These are phyloP conservation scores for Glossosoma conforme DNA, from an alignment of 1,140 invertebrate genomes.

Conservation along the genomic window DNA sequence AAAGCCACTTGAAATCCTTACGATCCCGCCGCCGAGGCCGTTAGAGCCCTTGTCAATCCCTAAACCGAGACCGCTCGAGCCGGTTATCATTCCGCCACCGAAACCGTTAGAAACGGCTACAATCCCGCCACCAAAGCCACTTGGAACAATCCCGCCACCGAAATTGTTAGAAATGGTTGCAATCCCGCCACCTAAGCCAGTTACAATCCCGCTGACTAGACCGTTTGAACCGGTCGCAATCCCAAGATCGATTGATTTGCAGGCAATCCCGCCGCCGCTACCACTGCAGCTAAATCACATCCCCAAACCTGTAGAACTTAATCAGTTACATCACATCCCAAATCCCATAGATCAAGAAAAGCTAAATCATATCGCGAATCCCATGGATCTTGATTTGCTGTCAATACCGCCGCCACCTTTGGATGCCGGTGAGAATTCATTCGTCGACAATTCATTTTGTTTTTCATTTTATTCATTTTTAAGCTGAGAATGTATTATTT, in stretches of 20 bases:
- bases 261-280: slow-evolving; percentile 39
- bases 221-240: slow-evolving; percentile 34
- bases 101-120: no score
- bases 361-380: no score
- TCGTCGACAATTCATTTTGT: no score
- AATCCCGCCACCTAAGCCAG: slow-evolving; percentile 36
- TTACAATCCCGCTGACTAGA: slow-evolving; percentile 37
- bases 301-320: slow-evolving; percentile 37
- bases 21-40: slow-evolving; percentile 30
- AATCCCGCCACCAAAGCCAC: slow-evolving; percentile 36
- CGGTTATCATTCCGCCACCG: slow-evolving; percentile 34
- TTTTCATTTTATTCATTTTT: no score
- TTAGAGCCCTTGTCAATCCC: slow-evolving; percentile 29
- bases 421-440: slow-evolving; percentile 41
- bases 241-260: slow-evolving; percentile 36
- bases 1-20: slow-evolving; percentile 35
- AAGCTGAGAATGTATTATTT: no score
- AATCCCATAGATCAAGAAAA: no score
- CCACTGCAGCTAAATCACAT: slow-evolving; percentile 36
- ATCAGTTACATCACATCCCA: no score
- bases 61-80: slow-evolving; percentile 37
- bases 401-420: slow-evolving; percentile 36
- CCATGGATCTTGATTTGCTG: no score
- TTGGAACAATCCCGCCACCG: slow-evolving; percentile 33
- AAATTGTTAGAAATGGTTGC: slow-evolving; percentile 24